Conservation (phyloP, 2,888 invertebrate genomes). For the Acanthosepion lycidas region DNA sequence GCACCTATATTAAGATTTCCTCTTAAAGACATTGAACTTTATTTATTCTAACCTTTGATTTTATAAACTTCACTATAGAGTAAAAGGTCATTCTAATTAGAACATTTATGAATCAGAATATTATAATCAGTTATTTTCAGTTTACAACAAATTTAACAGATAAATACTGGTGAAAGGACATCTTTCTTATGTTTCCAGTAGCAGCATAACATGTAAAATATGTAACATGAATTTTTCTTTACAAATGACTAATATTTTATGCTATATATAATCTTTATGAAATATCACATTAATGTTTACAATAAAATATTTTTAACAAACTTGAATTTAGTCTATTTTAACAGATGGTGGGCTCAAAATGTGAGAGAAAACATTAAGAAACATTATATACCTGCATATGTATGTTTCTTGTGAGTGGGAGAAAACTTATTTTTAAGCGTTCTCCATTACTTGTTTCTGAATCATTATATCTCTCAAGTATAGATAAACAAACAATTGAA, state of each 20-base stretch:
- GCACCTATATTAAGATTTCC: too few species aligned
- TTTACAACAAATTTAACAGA: neutral
- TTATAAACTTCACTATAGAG: neutral
- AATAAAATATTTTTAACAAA: neutral
- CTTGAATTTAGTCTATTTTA: neutral
- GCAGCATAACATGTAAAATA: neutral
- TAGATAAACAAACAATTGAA: neutral
- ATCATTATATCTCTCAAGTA: neutral
- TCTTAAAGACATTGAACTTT: neutral
- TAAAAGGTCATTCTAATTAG: neutral
- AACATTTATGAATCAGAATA: neutral
- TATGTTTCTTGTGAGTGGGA: neutral
- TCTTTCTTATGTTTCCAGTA: neutral
- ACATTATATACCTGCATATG: neutral
- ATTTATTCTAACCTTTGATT: neutral
- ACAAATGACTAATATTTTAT: neutral
- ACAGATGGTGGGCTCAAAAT: neutral
- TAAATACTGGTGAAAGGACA: neutral
- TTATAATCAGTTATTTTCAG: conserved; percentile 1
- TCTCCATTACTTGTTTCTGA: too few species aligned
- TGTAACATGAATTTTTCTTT: neutral
- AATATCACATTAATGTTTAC: neutral
- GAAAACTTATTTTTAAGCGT: neutral
- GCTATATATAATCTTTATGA: neutral
- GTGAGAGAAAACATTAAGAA: neutral